phyloP scores from a whole-genome alignment of 2,113 vertebrate genomes.

The Syngnathus scovelli region DNA sequence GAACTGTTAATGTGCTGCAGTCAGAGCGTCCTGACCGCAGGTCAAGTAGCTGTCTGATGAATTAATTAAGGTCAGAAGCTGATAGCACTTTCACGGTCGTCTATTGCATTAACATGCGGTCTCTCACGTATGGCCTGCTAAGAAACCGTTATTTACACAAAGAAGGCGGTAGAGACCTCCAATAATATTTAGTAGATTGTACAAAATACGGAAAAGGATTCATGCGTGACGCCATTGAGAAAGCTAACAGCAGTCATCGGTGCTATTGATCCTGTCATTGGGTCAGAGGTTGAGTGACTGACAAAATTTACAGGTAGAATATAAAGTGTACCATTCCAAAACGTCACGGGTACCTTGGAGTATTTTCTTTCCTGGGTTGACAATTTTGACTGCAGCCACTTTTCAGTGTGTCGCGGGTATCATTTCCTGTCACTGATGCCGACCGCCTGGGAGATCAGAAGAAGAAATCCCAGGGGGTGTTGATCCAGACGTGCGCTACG shows the following conservation, averaged over 20 bases:
- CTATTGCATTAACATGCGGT: constrained; percentile 42
- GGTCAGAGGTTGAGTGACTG: constrained; percentile 13
- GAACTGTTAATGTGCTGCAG: constrained; percentile 8
- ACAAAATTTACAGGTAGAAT: constrained; percentile 50
- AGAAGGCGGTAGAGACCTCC: not conserved
- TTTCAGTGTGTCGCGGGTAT: constrained; percentile 54
- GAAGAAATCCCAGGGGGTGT: constrained; percentile 56
- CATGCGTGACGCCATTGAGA: no score
- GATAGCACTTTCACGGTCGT: constrained; percentile 37
- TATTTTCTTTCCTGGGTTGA: constrained; percentile 2
- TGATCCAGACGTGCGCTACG: constrained; percentile 60
- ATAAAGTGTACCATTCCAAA: constrained; percentile 2
- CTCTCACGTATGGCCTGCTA: constrained; percentile 32
- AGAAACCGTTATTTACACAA: constrained; percentile 8
- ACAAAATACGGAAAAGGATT: not conserved
- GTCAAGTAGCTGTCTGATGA: constrained; percentile 69
- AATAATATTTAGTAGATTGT: not conserved
- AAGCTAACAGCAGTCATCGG: constrained; percentile 61
- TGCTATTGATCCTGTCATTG: constrained; percentile 66
- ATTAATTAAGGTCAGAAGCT: constrained; percentile 69
- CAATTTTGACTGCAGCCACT: constrained; percentile 23
- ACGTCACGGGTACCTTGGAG: not conserved
- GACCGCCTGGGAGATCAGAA: constrained; percentile 66
- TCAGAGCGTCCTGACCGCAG: constrained; percentile 47
- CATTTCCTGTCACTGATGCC: constrained; percentile 59